Evolutionary conservation across 2,888 invertebrate species (phyloP), one percentile per base, ranked within the genome.

Genomic region (Sphecodes monilicornis): DNA sequence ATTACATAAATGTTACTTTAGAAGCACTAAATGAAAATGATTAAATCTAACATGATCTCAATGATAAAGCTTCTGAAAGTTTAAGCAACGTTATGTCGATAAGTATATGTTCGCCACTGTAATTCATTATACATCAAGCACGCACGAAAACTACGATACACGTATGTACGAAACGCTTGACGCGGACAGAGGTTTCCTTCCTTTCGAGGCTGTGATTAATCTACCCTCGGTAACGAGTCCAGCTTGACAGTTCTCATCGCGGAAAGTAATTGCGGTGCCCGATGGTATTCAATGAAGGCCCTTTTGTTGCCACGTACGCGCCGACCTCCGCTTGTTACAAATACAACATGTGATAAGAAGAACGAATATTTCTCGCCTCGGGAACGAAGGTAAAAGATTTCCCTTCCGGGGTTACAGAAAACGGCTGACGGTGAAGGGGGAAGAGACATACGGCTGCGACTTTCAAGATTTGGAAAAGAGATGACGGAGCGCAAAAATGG

Each of bases 191-290:
- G 74, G 76, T 86, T 87, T 87, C 82, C 81, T 85, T 82, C 78
- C 88, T 77, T 83, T 82, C 86, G 57, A 74, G 77, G 60, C 81
- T 75, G 78, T 85, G 90, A 89, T 90, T 90, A 90, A 90, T 90
- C 89, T 88, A 88, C 87, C 84, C 83, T 60, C 73, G 77, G 87
- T 87, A 89, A 89, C 86, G 86, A 86, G 80, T 85, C 79, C 74
- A 57, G 81, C 89, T 80, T 85, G 90, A 90, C 89, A 87, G 90
- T 90, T 86, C 90, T 90, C 89, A 88, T 88, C 86, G 85, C 79
- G 84, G 80, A 88, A 90, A 90, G 86, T 88, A 90, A 90, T 90
- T 85, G 88, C 84, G 77, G 80, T 73, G 90, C 84, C 87, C 85
- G 88, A 84, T 85, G 90, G 86, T 85, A 90, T 89, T 90, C 90